phyloP scores from a whole-genome alignment of 2,888 invertebrate species.

The Nineta flava region DNA sequence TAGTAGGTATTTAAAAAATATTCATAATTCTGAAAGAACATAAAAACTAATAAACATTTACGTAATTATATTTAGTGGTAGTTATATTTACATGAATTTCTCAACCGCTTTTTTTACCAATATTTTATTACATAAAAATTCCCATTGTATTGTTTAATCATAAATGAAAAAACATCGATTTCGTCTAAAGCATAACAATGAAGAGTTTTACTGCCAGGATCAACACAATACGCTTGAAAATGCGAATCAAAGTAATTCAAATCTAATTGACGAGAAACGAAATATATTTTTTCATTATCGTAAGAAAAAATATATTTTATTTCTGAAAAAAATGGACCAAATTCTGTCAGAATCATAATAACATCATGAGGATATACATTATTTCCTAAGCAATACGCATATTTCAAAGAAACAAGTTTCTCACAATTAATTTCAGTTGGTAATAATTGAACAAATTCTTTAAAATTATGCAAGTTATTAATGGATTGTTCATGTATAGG shows the following conservation, averaged over 20 bases:
- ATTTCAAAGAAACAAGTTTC: not conserved
- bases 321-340: not conserved
- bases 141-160: not conserved
- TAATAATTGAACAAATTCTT: not conserved
- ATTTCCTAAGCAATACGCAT: not conserved
- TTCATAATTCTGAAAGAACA: too few species aligned
- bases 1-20: too few species aligned
- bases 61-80: too few species aligned
- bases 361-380: not conserved
- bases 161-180: not conserved
- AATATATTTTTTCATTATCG: not conserved
- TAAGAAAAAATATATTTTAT: not conserved
- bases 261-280: not conserved
- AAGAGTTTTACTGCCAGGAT: not conserved
- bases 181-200: not conserved
- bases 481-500: not conserved
- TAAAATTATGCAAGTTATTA: not conserved
- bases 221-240: not conserved
- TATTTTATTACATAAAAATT: not conserved
- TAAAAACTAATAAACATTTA: too few species aligned
- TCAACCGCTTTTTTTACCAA: too few species aligned
- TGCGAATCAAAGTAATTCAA: not conserved
- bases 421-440: not conserved
- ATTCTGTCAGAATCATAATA: not conserved
- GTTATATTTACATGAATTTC: too few species aligned